phyloP scores from a whole-genome alignment of 2,888 invertebrate species.

The Apamea anceps region DNA sequence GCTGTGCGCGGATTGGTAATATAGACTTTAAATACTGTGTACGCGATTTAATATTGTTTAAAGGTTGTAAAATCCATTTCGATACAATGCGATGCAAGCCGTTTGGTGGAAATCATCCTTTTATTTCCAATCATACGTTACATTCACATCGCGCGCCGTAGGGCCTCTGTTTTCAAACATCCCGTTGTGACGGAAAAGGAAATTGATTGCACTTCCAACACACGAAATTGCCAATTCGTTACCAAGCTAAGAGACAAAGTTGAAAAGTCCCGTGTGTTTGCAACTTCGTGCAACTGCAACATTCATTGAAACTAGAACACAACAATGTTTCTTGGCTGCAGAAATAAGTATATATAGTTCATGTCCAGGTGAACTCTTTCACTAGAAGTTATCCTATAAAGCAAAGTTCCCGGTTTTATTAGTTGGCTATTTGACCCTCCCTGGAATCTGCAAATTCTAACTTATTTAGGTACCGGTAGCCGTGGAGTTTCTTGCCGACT shows the following conservation, averaged over 20 bases:
- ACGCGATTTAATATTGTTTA: too few relatives aligned
- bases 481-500: too few relatives aligned
- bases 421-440: constrained; percentile 1
- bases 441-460: neutral
- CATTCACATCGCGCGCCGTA: neutral
- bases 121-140: neutral
- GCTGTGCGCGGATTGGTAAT: too few relatives aligned
- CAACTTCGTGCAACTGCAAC: constrained; percentile 31
- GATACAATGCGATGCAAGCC: too few relatives aligned
- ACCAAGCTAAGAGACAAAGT: constrained; percentile 38
- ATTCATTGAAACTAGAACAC: constrained; percentile 7
- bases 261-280: constrained; percentile 17
- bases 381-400: constrained; percentile 15
- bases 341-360: neutral
- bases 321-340: constrained; percentile 35
- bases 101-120: too few relatives aligned
- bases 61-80: too few relatives aligned
- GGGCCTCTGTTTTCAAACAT: neutral
- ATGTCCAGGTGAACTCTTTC: constrained; percentile 24
- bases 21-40: too few relatives aligned
- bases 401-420: constrained; percentile 8
- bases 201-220: constrained; percentile 36
- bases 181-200: neutral
- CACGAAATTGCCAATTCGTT: constrained; percentile 37
- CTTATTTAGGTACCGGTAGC: neutral